A percentile compares a stretch with the other conserved stretches of the same genome.
Evolutionary conservation across 2,113 vertebrate species (phyloP).

Genomic region (Oceanites oceanicus): DNA sequence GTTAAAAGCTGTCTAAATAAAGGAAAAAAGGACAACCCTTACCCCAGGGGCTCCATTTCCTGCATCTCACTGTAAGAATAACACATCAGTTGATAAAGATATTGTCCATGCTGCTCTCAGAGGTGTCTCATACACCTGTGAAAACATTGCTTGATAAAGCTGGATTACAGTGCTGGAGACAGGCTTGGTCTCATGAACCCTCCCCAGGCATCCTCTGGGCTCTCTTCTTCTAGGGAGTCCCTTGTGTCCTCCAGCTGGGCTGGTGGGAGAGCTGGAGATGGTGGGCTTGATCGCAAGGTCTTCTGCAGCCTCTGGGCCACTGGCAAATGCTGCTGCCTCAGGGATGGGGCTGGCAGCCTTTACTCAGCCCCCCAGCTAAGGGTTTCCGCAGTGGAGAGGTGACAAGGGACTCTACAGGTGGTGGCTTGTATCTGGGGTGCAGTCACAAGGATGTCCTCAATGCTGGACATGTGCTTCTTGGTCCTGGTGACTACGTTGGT

Average conservation of each 20-base stretch:
- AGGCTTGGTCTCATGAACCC: neutral
- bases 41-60: neutral
- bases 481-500: neutral
- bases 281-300: neutral
- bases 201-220: neutral
- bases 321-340: accelerated
- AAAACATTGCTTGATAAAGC: neutral
- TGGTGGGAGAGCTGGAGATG: neutral
- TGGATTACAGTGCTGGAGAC: neutral
- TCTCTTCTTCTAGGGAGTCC: neutral
- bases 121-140: neutral
- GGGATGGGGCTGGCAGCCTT: neutral
- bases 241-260: neutral
- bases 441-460: neutral
- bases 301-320: neutral
- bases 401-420: neutral
- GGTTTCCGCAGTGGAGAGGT: accelerated
- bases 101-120: neutral
- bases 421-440: neutral
- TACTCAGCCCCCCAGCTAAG: neutral
- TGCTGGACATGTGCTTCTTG: neutral
- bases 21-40: neutral
- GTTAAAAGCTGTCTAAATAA: constrained; percentile 26
- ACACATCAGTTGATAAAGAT: neutral
- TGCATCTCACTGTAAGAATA: neutral